Base-by-base conservation (phyloP, 1,140 invertebrate genomes). In the Artemia franciscana region DNA sequence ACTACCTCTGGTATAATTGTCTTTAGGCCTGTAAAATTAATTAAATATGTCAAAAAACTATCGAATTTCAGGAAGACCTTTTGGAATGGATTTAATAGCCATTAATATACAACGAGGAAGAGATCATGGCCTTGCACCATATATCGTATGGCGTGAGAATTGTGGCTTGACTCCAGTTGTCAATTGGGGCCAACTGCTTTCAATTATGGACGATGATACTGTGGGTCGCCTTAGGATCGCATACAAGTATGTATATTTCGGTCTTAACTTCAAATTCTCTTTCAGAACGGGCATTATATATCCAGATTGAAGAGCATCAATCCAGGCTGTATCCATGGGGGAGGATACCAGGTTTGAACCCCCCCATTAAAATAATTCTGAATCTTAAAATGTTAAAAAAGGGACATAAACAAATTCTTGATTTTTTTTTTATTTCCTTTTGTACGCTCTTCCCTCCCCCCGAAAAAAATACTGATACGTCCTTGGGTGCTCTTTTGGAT, bases 61-160 rank as follows among this genome's bases (percentile, higher is more conserved):
- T 51, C 39, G 12, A 18, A 15, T 51, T 51, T 18, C 39, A 59
- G 63, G 67, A 23, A 63, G 63, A 62, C 60, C 62, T 18, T 74
- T 70, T 65, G 78, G 78, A 12, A 69, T 80, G 65, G 78, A 80
- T 69, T 70, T 82, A 63, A 73, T 74, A 4, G 70, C 80, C 2
- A 68, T 80, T 23, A 79, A 80, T 66, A 78, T 85, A 24, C 82
- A 85, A 71, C 70, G 80, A 65, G 81, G 80, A 2, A 68, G 92
- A 51, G 91, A 96, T 71, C 91, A 95, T 70, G 92, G 90, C 7
- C 75, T 95, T 5, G 82, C 86, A 0, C 76, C 85, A 0, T 93
- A 91, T 70, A 84, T 83, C 2, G 73, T 80, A 0, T 94, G 86
- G 84, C 77, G 88, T 58, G 78, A 84, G 62, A 81, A 85, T 0